Percentiles rank a stretch among this genome's conserved stretches.
These are phyloP conservation scores for Caenorhabditis zanzibari DNA, from an alignment of 2,888 invertebrate species.

Conservation along the genomic window DNA sequence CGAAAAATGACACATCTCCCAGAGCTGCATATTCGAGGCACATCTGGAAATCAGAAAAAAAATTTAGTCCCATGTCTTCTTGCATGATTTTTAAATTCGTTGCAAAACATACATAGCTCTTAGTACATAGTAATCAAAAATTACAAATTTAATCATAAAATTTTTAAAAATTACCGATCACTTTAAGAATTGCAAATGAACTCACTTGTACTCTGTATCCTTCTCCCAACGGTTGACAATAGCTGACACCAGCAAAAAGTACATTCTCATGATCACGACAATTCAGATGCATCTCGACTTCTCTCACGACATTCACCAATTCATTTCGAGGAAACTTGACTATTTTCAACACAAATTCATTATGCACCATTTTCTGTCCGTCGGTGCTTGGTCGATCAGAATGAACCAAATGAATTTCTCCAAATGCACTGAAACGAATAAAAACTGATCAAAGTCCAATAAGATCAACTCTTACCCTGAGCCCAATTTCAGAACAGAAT, in stretches of 20 bases:
- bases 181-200: background rate
- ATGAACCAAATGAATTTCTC: slow-evolving; percentile 29
- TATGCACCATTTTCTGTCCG: slow-evolving; percentile 17
- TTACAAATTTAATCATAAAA: background rate
- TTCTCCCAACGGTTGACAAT: background rate
- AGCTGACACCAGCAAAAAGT: slow-evolving; percentile 22
- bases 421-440: slow-evolving; percentile 26
- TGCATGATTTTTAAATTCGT: background rate
- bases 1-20: slow-evolving; percentile 21
- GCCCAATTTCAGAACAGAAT: slow-evolving; percentile 5
- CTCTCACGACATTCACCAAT: slow-evolving; percentile 6
- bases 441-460: background rate
- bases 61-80: background rate
- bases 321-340: background rate
- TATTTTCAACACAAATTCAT: slow-evolving; percentile 37
- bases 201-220: slow-evolving; percentile 38
- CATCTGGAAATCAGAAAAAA: slow-evolving; percentile 18
- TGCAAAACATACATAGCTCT: background rate
- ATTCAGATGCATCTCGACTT: slow-evolving; percentile 27
- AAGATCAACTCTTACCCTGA: slow-evolving; percentile 11
- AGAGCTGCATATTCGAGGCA: slow-evolving; percentile 35
- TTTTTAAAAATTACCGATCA: background rate
- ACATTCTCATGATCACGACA: slow-evolving; percentile 36
- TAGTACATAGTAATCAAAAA: background rate
- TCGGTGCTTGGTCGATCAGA: slow-evolving; percentile 15